These are phyloP conservation scores for Hypomecis atomaria DNA, from an alignment of 2,888 invertebrate species.

Conservation along the genomic window DNA sequence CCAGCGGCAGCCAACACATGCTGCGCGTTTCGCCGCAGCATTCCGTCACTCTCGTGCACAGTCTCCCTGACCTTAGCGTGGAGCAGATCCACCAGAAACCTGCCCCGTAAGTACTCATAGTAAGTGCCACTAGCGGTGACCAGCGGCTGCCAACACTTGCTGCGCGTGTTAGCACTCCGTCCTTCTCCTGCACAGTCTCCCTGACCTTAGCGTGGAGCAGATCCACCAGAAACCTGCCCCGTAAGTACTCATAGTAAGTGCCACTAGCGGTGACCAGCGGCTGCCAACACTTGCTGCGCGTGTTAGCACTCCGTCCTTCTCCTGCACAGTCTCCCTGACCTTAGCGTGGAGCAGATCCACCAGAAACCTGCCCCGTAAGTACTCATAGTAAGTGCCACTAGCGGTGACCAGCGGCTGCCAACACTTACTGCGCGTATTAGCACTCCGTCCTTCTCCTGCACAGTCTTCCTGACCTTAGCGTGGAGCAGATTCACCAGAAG, in stretches of 20 bases:
- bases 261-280: constrained; percentile 48
- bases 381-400: constrained; percentile 16
- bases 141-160: too few species aligned
- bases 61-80: constrained; percentile 89
- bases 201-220: too few species aligned
- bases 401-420: constrained; percentile 45
- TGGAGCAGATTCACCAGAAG: constrained; percentile 44
- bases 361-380: constrained; percentile 29
- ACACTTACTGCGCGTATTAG: constrained; percentile 87
- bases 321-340: constrained; percentile 91
- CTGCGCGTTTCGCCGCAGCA: constrained; percentile 89
- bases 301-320: constrained; percentile 87
- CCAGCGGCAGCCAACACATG: constrained; percentile 61
- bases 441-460: constrained; percentile 87
- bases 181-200: too few species aligned
- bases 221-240: too few species aligned
- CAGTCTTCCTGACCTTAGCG: constrained; percentile 90
- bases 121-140: too few species aligned
- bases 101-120: constrained; percentile 26
- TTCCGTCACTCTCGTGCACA: constrained; percentile 89
- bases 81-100: constrained; percentile 42
- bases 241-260: too few species aligned
- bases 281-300: constrained; percentile 82
- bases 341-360: constrained; percentile 63
- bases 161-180: too few species aligned